A percentile compares a stretch with the other conserved stretches of the same genome.
Conservation (phyloP, 2,888 invertebrate species). For the Lacanobia wlatinum region DNA sequence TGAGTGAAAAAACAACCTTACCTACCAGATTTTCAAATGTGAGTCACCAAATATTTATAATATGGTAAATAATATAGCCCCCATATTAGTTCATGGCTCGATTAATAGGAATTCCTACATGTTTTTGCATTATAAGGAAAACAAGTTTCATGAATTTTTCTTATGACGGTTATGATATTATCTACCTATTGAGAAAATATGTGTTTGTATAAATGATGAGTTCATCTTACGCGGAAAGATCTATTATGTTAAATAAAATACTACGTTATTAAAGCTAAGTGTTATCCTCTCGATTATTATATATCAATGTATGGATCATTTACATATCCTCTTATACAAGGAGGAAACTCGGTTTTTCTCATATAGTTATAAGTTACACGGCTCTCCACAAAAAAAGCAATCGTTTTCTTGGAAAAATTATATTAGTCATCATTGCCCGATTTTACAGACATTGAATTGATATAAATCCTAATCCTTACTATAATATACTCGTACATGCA, state of each 20-base stretch:
- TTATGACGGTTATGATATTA: conserved; percentile 25
- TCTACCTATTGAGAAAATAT: conserved; percentile 47
- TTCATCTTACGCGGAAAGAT: conserved; percentile 46
- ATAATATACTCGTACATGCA: no score
- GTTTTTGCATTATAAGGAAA: conserved; percentile 22
- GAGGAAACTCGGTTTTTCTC: conserved; percentile 8
- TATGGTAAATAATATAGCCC: not conserved
- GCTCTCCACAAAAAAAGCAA: not conserved
- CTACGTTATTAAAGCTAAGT: conserved; percentile 27
- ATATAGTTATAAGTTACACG: not conserved
- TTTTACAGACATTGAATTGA: not conserved
- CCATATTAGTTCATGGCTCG: not conserved
- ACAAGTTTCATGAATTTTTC: conserved; percentile 48
- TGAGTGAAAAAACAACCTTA: not conserved
- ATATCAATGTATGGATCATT: conserved; percentile 23
- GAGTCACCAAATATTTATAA: not conserved
- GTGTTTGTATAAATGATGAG: conserved; percentile 45
- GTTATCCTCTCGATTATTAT: conserved; percentile 29
- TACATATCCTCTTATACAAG: conserved; percentile 24
- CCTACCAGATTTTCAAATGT: not conserved
- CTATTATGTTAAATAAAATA: conserved; percentile 18
- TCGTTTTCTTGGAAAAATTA: not conserved
- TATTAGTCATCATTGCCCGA: not conserved
- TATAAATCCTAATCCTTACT: not conserved
- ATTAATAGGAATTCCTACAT: conserved; percentile 4